Evolutionary conservation across 2,797 vertebrate species (phyloP).

Genomic region (Coendou prehensilis): DNA sequence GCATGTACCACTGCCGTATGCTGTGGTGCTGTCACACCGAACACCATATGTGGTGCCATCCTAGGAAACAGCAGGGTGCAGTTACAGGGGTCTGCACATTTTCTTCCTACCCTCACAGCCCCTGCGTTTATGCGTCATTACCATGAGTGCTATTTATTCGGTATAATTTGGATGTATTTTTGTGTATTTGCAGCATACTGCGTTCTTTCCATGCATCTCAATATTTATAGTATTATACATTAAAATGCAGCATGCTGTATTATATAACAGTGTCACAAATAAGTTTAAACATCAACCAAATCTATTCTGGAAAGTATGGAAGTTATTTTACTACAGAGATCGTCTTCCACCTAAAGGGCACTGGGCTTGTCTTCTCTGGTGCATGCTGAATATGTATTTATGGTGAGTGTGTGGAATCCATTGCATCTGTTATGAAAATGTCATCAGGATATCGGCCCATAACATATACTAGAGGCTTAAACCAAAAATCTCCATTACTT

Average conservation of each 20-base stretch:
- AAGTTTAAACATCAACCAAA: neutral
- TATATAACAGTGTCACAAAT: neutral
- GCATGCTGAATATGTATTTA: neutral
- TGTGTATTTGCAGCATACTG: neutral
- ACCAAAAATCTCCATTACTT: neutral
- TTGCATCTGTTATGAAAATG: neutral
- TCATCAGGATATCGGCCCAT: neutral
- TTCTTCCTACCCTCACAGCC: conserved; percentile 9
- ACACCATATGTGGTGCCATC: conserved; percentile 58
- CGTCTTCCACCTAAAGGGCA: neutral
- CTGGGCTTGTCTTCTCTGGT: neutral
- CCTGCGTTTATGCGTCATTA: neutral
- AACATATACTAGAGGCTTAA: neutral
- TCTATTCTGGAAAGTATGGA: neutral
- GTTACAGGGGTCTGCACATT: neutral
- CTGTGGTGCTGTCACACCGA: neutral
- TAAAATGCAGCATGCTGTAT: neutral
- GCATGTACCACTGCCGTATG: neutral
- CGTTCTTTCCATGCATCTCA: neutral
- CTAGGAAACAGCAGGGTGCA: conserved; percentile 71
- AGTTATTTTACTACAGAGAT: neutral
- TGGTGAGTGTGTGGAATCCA: fast-evolving
- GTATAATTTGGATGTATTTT: conserved; percentile 11
- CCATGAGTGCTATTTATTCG: conserved; percentile 2
- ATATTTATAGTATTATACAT: neutral